Evolutionary conservation across 1,140 invertebrate species (phyloP).

Genomic region (Frieseomelitta varia): DNA sequence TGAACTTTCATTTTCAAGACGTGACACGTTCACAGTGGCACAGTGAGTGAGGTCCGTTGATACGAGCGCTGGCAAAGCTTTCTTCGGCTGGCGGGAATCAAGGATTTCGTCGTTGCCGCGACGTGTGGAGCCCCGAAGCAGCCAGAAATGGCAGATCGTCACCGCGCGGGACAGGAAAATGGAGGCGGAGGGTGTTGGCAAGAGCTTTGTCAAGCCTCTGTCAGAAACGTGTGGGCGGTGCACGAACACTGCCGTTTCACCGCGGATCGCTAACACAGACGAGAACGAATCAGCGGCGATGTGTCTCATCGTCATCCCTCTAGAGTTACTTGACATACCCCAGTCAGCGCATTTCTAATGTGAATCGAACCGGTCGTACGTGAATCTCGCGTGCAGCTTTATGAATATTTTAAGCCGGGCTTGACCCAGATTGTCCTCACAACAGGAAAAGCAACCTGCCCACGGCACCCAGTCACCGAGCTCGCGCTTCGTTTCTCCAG

Average conservation of each 20-base stretch:
- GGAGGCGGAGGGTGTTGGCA: conserved; percentile 35
- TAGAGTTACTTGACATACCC: conserved; percentile 68
- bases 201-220: conserved; percentile 53
- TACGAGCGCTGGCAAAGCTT: background rate
- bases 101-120: conserved; percentile 1
- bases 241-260: conserved; percentile 27
- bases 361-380: conserved; percentile 74
- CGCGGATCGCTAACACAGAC: conserved; percentile 34
- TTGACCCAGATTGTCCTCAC: conserved; percentile 78
- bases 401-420: conserved; percentile 79
- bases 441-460: conserved; percentile 67
- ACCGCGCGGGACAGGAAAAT: conserved; percentile 38
- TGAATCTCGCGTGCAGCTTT: conserved; percentile 77
- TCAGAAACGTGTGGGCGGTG: conserved; percentile 28
- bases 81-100: conserved; percentile 32
- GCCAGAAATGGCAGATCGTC: conserved; percentile 40
- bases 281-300: conserved; percentile 33
- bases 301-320: conserved; percentile 46
- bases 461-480: conserved; percentile 20
- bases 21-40: background rate
- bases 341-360: conserved; percentile 75
- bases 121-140: conserved; percentile 37
- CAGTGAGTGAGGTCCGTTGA: background rate
- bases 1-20: conserved; percentile 37
- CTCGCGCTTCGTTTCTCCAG: conserved; percentile 33